A percentile compares a stretch with the other conserved stretches of the same genome.
Evolutionary conservation across 2,113 vertebrate species (phyloP).

Genomic region (Anoura caudifer): DNA sequence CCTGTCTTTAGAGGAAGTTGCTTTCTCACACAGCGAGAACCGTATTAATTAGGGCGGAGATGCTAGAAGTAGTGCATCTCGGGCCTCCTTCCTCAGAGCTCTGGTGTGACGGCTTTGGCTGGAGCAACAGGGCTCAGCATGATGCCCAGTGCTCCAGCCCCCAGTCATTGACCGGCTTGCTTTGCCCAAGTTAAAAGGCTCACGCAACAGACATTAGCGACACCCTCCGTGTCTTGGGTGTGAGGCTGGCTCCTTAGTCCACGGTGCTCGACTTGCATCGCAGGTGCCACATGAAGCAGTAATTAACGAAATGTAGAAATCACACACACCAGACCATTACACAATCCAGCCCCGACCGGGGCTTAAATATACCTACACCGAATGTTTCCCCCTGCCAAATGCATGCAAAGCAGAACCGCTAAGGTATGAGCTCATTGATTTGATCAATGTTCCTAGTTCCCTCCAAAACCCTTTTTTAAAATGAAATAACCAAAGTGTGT

Average conservation of each 20-base stretch:
- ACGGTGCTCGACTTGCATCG: slow-evolving; percentile 44
- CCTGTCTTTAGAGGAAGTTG: neutral
- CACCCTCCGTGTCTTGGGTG: slow-evolving; percentile 11
- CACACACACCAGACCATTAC: slow-evolving; percentile 67
- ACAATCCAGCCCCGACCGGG: slow-evolving; percentile 19
- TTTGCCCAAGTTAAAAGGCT: slow-evolving; percentile 52
- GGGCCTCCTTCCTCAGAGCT: slow-evolving; percentile 55
- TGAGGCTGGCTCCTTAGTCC: slow-evolving; percentile 45
- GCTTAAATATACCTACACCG: slow-evolving; percentile 42
- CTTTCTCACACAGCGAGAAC: neutral
- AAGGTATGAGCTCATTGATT: slow-evolving; percentile 62
- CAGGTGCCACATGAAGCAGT: slow-evolving; percentile 71
- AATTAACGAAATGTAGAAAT: slow-evolving; percentile 54
- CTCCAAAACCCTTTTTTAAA: slow-evolving; percentile 64
- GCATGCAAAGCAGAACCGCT: slow-evolving; percentile 56
- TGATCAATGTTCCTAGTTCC: slow-evolving; percentile 60
- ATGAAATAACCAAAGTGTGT: neutral
- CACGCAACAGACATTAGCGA: slow-evolving; percentile 48
- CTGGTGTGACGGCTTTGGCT: slow-evolving; percentile 37
- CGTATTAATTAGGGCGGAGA: neutral
- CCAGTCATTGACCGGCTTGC: slow-evolving; percentile 28
- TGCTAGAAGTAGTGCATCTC: slow-evolving; percentile 62
- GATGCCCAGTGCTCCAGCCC: neutral
- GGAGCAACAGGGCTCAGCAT: slow-evolving; percentile 8
- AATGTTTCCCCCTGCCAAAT: slow-evolving; percentile 62